Evolutionary conservation across 1,140 invertebrate genomes (phyloP).

Genomic region (Trichoplusia ni): DNA sequence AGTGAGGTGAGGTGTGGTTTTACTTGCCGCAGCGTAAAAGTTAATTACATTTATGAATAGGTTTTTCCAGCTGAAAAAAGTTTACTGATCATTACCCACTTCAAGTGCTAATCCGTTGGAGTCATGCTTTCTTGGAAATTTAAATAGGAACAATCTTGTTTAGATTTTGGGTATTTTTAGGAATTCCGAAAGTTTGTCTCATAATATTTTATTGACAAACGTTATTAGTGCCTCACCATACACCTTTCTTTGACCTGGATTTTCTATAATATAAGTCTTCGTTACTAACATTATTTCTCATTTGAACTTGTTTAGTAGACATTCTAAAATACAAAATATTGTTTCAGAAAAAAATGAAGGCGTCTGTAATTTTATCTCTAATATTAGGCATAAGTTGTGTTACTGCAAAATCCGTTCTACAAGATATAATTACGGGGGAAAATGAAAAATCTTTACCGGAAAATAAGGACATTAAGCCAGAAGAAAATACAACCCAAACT

Average conservation of each 20-base stretch:
- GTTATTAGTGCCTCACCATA: constrained; percentile 25
- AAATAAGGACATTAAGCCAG: constrained; percentile 38
- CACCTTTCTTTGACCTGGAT: constrained; percentile 68
- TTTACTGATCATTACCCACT: no score
- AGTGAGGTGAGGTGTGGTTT: no score
- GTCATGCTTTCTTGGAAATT: no score
- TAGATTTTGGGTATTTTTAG: neutral
- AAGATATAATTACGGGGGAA: constrained; percentile 36
- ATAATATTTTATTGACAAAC: constrained; percentile 44
- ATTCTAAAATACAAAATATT: constrained; percentile 15
- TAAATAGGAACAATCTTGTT: no score
- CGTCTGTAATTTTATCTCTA: constrained; percentile 43
- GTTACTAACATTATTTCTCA: constrained; percentile 21
- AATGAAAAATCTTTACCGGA: constrained; percentile 28
- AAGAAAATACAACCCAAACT: constrained; percentile 33
- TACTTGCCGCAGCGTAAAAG: no score
- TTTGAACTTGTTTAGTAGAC: constrained; percentile 5
- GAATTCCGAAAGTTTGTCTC: neutral
- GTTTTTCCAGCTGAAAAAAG: no score
- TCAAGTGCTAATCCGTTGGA: no score
- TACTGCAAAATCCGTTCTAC: constrained; percentile 42
- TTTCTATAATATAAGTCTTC: constrained; percentile 50
- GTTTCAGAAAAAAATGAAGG: constrained; percentile 71
- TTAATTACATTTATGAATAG: no score
- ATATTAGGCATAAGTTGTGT: constrained; percentile 44